A percentile compares a stretch with the other conserved stretches of the same genome.
phyloP scores from a whole-genome alignment of 2,888 invertebrate genomes.

The Phalangium opilio region DNA sequence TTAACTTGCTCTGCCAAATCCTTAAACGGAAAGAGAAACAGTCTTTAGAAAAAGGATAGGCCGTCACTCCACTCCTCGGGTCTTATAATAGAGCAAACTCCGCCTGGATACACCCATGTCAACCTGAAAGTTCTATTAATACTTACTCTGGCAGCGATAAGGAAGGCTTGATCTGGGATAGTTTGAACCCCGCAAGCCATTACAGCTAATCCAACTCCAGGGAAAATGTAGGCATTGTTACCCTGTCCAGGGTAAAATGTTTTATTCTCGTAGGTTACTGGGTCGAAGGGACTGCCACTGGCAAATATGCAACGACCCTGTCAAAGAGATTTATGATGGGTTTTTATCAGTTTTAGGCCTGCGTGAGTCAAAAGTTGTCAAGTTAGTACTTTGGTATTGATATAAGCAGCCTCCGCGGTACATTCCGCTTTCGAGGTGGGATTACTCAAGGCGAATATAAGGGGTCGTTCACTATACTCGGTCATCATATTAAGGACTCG shows the following conservation, averaged over 20 bases:
- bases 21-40: constrained; percentile 30
- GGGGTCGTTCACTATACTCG: constrained; percentile 60
- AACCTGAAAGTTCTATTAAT: too few relatives aligned
- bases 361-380: background rate
- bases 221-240: constrained; percentile 95
- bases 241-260: constrained; percentile 86
- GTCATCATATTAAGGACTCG: constrained; percentile 77
- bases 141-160: constrained; percentile 73
- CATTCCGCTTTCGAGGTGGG: constrained; percentile 97
- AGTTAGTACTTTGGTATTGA: constrained; percentile 51
- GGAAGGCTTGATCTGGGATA: constrained; percentile 82
- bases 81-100: too few relatives aligned
- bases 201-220: constrained; percentile 81
- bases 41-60: too few relatives aligned
- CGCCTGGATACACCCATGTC: too few relatives aligned
- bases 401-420: constrained; percentile 96
- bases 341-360: background rate
- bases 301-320: constrained; percentile 87
- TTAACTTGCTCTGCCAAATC: constrained; percentile 65
- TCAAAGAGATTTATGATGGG: background rate
- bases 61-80: too few relatives aligned
- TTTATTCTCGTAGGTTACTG: constrained; percentile 60
- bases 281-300: constrained; percentile 89
- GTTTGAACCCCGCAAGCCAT: constrained; percentile 73
- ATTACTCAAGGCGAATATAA: constrained; percentile 96